phyloP scores from a whole-genome alignment of 2,888 invertebrate species.

The Yponomeuta malinellus region DNA sequence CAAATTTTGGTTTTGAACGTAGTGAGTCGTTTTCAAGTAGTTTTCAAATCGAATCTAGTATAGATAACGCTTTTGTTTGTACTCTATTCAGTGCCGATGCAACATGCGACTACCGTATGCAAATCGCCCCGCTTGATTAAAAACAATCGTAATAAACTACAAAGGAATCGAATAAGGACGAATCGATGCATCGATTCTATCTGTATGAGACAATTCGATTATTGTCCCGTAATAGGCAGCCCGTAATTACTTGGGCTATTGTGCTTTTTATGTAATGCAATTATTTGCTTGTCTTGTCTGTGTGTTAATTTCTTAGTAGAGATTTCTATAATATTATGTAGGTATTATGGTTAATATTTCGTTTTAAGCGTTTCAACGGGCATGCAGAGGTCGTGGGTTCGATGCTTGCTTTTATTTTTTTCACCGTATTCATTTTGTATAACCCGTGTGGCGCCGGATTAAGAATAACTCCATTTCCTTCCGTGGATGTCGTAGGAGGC shows the following conservation, averaged over 20 bases:
- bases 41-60: no score
- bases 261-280: slow-evolving; percentile 34
- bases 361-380: no score
- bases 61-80: neutral
- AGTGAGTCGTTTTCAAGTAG: no score
- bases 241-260: slow-evolving; percentile 62
- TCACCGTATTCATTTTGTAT: no score
- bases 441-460: no score
- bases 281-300: slow-evolving; percentile 33
- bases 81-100: neutral
- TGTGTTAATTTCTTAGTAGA: neutral
- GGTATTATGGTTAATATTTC: no score
- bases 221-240: slow-evolving; percentile 65
- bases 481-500: no score
- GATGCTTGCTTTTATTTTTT: no score
- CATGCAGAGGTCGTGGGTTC: no score
- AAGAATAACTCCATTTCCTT: no score
- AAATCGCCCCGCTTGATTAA: slow-evolving; percentile 57
- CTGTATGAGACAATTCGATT: slow-evolving; percentile 38
- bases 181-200: slow-evolving; percentile 50
- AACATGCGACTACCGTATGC: slow-evolving; percentile 43
- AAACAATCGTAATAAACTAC: slow-evolving; percentile 55
- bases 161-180: slow-evolving; percentile 60
- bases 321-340: neutral
- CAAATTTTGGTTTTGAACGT: no score